Evolutionary conservation across 2,888 invertebrate species (phyloP), one percentile per base, ranked within the genome.

Genomic region (Orgyia antiqua): DNA sequence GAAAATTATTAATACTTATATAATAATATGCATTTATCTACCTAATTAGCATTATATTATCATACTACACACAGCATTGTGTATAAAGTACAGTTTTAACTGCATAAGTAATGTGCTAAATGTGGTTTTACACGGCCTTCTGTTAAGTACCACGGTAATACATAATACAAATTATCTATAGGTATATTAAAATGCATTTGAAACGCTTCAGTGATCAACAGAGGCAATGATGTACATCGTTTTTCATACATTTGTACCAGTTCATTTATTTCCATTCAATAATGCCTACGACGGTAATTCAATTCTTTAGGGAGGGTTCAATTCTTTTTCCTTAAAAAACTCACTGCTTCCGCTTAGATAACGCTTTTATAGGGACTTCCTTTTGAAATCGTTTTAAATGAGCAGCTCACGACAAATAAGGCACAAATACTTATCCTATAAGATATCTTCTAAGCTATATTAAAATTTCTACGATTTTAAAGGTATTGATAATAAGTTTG

Each of bases 321-420:
- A 10, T 27, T 27, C 27, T 34, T 42, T 42, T 37, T 24, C 24
- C 39, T 34, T 41, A 39, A 38, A 38, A 44, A 39, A 19, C 10
- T 33, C 24, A 18, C 38, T 33, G 34, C 34, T 49, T 49, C 48
- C 45, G 36, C 29, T 45, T 23, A 34, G 13, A 18, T 18, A 35
- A 35, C 20, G 24, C 12, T 33, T 33, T 19, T 23, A 27, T 15
- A 24, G 27, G 26, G 21, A 26, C 19, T 34, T 17, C 34, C 29
- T 23, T 23, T 29, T 29, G 10, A 23, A 34, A 29, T 24, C 12
- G 12, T 10, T 17, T 24, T 11, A 18, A 29, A 29, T 24, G 17
- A 15, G 12, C 23, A 20, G 13, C 13, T 28, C 9, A 20, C 8
- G 10, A 8, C 28, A 15, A 13, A 23, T 4, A 6, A 7, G 6